These are phyloP conservation scores for Tauraco erythrolophus DNA, from an alignment of 2,113 vertebrate genomes.

Conservation along the genomic window DNA sequence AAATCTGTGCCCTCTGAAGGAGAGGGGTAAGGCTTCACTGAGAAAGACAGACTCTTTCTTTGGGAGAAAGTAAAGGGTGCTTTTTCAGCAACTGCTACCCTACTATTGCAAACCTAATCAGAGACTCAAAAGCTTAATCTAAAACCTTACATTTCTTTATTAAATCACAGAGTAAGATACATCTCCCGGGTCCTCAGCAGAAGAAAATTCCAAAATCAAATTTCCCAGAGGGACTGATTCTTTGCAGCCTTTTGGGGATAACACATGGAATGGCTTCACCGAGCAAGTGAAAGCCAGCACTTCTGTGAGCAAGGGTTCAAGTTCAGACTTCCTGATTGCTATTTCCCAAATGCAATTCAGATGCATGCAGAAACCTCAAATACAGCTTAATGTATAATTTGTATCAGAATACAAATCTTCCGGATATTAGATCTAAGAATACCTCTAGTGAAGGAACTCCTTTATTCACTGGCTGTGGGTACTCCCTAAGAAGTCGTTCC, in stretches of 20 bases:
- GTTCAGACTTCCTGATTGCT: not conserved
- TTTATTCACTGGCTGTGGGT: constrained; percentile 87
- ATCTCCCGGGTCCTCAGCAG: not conserved
- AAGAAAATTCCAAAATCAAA: not conserved
- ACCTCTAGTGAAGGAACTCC: constrained; percentile 93
- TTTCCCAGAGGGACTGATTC: not conserved
- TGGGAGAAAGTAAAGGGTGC: not conserved
- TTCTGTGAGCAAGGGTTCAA: not conserved
- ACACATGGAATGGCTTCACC: not conserved
- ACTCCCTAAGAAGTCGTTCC: constrained; percentile 88
- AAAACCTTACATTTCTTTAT: not conserved
- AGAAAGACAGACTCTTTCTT: not conserved
- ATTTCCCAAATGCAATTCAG: not conserved
- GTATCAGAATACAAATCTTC: not conserved
- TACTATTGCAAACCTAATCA: not conserved
- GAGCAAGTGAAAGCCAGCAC: not conserved
- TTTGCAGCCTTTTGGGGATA: not conserved
- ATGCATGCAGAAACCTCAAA: not conserved
- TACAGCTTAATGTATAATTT: not conserved
- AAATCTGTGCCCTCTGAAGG: not conserved
- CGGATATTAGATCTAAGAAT: not conserved
- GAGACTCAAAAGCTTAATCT: not conserved
- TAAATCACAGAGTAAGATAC: not conserved
- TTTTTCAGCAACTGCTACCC: not conserved
- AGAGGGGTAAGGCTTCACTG: not conserved